A percentile compares a stretch with the other conserved stretches of the same genome.
Conservation (phyloP, 1,140 invertebrate genomes). For the Hetaerina americana region DNA sequence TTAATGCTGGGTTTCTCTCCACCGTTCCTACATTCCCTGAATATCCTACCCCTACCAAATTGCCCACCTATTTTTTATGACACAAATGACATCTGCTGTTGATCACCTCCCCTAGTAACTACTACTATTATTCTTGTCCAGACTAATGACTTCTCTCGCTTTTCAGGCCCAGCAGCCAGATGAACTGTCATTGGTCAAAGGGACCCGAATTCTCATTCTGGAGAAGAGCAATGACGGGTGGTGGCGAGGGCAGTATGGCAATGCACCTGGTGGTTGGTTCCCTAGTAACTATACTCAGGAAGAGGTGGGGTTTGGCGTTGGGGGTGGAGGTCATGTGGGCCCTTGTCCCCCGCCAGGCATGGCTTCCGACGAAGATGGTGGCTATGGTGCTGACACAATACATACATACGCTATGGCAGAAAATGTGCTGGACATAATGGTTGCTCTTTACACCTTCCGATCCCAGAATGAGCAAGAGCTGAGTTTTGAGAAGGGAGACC, state of each 20-base stretch:
- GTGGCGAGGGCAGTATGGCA: constrained; percentile 90
- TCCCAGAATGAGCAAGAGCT: constrained; percentile 94
- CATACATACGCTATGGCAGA: constrained; percentile 87
- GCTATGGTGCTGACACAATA: constrained; percentile 52
- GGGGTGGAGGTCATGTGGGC: constrained; percentile 20
- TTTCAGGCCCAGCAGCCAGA: constrained; percentile 79
- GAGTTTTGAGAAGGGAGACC: constrained; percentile 90
- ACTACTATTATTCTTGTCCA: too few relatives aligned
- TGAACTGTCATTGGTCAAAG: constrained; percentile 85
- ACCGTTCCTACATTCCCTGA: too few relatives aligned
- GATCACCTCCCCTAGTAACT: too few relatives aligned
- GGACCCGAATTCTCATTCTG: constrained; percentile 82
- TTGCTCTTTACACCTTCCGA: constrained; percentile 84
- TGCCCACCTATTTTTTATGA: too few relatives aligned
- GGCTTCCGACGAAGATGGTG: background rate
- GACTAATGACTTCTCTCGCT: too few relatives aligned
- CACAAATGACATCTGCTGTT: too few relatives aligned
- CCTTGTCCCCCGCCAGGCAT: background rate
- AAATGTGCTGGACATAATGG: constrained; percentile 87
- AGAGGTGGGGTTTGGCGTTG: constrained; percentile 38
- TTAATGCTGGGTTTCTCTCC: too few relatives aligned
- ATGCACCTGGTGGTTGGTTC: constrained; percentile 73
- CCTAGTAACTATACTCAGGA: constrained; percentile 96
- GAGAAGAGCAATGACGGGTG: constrained; percentile 99
- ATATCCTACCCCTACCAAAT: too few relatives aligned